These are phyloP conservation scores for Aleiodes alternator DNA, from an alignment of 2,888 invertebrate genomes.

Conservation along the genomic window DNA sequence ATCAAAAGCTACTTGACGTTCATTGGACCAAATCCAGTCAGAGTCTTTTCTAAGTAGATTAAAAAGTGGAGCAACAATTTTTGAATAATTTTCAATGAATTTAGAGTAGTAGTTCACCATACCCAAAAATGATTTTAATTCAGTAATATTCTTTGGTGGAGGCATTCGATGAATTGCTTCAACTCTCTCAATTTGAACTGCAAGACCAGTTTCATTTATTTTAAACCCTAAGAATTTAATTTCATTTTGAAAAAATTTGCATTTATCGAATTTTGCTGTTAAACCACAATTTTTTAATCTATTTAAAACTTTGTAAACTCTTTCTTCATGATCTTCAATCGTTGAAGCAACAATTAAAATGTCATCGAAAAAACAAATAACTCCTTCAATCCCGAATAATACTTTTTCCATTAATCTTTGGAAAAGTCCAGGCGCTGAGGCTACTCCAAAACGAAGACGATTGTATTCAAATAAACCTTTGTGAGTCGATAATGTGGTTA, in stretches of 20 bases:
- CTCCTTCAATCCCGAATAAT: slow-evolving; percentile 17
- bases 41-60: slow-evolving; percentile 12
- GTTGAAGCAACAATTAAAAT: slow-evolving; percentile 25
- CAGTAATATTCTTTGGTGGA: slow-evolving; percentile 25
- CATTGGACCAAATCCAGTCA: background rate
- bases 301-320: slow-evolving; percentile 20
- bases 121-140: slow-evolving; percentile 38
- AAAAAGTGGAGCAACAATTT: slow-evolving; percentile 10
- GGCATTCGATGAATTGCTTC: slow-evolving; percentile 33
- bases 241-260: slow-evolving; percentile 11
- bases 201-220: slow-evolving; percentile 57
- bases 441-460: slow-evolving; percentile 31
- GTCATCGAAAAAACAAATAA: slow-evolving; percentile 37
- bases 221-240: slow-evolving; percentile 36
- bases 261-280: slow-evolving; percentile 35
- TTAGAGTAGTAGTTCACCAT: slow-evolving; percentile 31
- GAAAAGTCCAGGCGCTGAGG: slow-evolving; percentile 29
- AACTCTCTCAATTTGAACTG: slow-evolving; percentile 33
- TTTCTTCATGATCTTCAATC: background rate
- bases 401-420: slow-evolving; percentile 31
- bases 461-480: slow-evolving; percentile 61
- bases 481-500: slow-evolving; percentile 65
- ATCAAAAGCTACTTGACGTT: background rate
- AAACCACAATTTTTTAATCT: slow-evolving; percentile 32
- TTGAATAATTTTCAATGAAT: slow-evolving; percentile 22